These are phyloP conservation scores for Chrysomallon squamiferum DNA, from an alignment of 1,140 invertebrate species.

Conservation along the genomic window DNA sequence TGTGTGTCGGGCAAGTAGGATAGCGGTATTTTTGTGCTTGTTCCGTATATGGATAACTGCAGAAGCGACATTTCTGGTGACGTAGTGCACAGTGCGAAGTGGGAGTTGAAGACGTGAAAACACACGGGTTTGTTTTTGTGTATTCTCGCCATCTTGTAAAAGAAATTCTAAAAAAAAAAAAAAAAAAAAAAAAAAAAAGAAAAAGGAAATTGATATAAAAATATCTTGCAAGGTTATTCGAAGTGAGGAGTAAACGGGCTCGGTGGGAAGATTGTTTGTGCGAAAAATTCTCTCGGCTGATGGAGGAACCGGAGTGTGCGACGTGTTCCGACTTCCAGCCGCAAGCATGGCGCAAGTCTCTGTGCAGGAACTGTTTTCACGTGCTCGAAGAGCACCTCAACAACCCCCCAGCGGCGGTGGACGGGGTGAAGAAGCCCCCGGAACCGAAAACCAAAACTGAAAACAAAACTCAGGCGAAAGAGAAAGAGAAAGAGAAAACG, in stretches of 20 bases:
- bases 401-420: neutral
- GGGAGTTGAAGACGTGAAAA: too few relatives aligned
- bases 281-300: too few relatives aligned
- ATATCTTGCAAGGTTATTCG: too few relatives aligned
- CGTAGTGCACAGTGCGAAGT: too few relatives aligned
- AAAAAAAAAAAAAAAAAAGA: conserved; percentile 2
- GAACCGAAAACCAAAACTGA: neutral
- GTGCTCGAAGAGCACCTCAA: conserved; percentile 40
- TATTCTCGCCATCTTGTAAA: neutral
- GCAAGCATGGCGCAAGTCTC: conserved; percentile 57
- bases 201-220: too few relatives aligned
- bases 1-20: too few relatives aligned
- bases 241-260: too few relatives aligned
- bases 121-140: too few relatives aligned
- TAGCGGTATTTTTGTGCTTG: too few relatives aligned
- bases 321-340: conserved; percentile 60
- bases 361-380: conserved; percentile 62
- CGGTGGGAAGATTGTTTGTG: too few relatives aligned
- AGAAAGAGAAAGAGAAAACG: conserved; percentile 6
- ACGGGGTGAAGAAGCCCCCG: neutral
- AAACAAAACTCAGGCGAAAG: neutral
- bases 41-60: too few relatives aligned
- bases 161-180: neutral
- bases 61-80: too few relatives aligned
- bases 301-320: conserved; percentile 27